Evolutionary conservation across 2,113 vertebrate genomes (phyloP).

Genomic region (Prochilodus magdalenae): DNA sequence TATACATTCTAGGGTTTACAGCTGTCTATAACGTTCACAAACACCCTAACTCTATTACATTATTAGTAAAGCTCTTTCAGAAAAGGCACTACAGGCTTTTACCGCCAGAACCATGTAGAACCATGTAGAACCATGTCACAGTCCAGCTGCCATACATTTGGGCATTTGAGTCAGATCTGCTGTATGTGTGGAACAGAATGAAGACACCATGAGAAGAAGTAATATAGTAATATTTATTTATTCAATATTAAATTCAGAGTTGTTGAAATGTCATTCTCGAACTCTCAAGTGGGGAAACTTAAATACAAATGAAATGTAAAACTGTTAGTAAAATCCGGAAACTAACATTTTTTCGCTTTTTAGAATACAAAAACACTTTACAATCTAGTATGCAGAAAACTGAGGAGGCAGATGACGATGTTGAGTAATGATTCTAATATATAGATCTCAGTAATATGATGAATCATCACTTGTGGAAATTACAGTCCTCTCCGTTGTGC

Average conservation of each 20-base stretch:
- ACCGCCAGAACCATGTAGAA: too few species aligned
- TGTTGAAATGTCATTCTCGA: conserved; percentile 67
- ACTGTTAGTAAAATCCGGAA: conserved; percentile 81
- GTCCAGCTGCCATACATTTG: too few species aligned
- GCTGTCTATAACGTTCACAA: too few species aligned
- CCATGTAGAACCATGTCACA: too few species aligned
- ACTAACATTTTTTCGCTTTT: conserved; percentile 75
- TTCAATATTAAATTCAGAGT: conserved; percentile 68
- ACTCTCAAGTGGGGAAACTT: conserved; percentile 66
- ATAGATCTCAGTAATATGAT: conserved; percentile 15
- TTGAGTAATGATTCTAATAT: conserved; percentile 58
- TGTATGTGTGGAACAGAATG: background rate
- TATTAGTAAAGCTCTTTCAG: too few species aligned
- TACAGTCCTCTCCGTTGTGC: conserved; percentile 31
- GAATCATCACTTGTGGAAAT: conserved; percentile 36
- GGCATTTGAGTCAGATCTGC: too few species aligned
- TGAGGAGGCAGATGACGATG: conserved; percentile 70
- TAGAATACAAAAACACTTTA: conserved; percentile 84
- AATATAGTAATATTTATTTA: conserved; percentile 75
- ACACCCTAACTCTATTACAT: too few species aligned
- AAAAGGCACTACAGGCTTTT: too few species aligned
- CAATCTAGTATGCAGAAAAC: conserved; percentile 80
- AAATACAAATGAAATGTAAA: conserved; percentile 67
- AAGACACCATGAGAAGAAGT: conserved; percentile 46
- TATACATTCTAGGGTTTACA: too few species aligned